Percentiles rank a stretch among this genome's conserved stretches.
Evolutionary conservation across 2,888 invertebrate species (phyloP).

Genomic region (Dryadula phaetusa): DNA sequence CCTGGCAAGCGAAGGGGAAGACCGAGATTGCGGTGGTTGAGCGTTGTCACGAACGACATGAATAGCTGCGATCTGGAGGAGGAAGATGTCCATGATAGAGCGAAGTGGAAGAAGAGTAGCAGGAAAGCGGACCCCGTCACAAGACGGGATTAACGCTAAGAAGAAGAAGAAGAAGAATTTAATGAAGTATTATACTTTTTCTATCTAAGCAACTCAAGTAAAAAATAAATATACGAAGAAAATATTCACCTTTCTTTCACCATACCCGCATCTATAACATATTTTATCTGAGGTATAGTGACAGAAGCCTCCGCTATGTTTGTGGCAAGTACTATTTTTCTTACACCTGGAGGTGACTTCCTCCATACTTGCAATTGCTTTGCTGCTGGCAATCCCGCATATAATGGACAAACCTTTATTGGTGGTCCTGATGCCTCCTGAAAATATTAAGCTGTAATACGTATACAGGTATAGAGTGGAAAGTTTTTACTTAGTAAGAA

Average conservation of each 20-base stretch:
- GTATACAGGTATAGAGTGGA: conserved; percentile 8
- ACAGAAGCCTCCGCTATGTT: conserved; percentile 99
- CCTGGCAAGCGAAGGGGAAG: too few relatives aligned
- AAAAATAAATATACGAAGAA: not conserved
- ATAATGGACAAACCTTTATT: conserved; percentile 93
- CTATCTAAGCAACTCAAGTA: too few relatives aligned
- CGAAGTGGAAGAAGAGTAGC: too few relatives aligned
- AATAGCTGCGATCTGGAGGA: too few relatives aligned
- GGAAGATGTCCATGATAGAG: too few relatives aligned
- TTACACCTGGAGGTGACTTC: conserved; percentile 87
- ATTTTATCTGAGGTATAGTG: conserved; percentile 96
- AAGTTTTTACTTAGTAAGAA: not conserved
- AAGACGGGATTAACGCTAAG: too few relatives aligned
- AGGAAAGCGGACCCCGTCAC: too few relatives aligned
- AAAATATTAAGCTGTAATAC: conserved; percentile 50
- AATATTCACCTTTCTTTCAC: conserved; percentile 91
- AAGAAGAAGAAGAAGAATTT: too few relatives aligned
- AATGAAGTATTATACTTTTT: too few relatives aligned
- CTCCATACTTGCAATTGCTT: conserved; percentile 95
- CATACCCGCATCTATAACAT: conserved; percentile 95
- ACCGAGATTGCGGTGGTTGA: too few relatives aligned
- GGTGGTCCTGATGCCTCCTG: conserved; percentile 86
- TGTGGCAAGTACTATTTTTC: conserved; percentile 97
- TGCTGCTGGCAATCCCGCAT: conserved; percentile 93
- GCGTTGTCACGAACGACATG: too few relatives aligned